phyloP scores from a whole-genome alignment of 2,113 vertebrate genomes.

The Hirundichthys speculiger region DNA sequence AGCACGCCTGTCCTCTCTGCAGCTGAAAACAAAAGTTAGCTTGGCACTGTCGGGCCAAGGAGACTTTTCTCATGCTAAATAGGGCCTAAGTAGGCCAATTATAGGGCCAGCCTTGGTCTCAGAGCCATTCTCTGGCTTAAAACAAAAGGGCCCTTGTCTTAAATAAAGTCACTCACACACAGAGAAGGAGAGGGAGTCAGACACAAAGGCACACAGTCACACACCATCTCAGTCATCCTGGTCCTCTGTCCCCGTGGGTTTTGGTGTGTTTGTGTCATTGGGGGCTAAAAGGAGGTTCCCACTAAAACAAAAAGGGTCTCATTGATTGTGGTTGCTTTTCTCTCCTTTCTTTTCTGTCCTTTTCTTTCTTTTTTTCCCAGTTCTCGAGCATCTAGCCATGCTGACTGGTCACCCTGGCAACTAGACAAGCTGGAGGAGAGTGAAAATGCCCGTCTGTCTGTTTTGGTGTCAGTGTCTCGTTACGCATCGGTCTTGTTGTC shows the following conservation, averaged over 20 bases:
- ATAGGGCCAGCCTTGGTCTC: slow-evolving; percentile 89
- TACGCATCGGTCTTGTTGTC: slow-evolving; percentile 30
- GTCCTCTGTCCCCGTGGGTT: slow-evolving; percentile 19
- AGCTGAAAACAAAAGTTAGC: slow-evolving; percentile 87
- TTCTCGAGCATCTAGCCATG: slow-evolving; percentile 53
- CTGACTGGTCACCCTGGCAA: slow-evolving; percentile 58
- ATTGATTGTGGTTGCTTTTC: slow-evolving; percentile 76
- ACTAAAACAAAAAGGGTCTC: slow-evolving; percentile 78
- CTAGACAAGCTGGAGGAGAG: slow-evolving; percentile 40
- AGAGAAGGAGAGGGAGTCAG: slow-evolving; percentile 57
- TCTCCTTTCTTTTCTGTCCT: slow-evolving; percentile 60
- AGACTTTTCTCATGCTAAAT: slow-evolving; percentile 98
- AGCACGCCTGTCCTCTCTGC: slow-evolving; percentile 83
- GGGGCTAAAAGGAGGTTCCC: slow-evolving; percentile 76
- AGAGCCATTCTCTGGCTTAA: slow-evolving; percentile 82
- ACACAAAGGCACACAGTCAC: slow-evolving; percentile 68
- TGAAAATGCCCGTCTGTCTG: slow-evolving; percentile 38
- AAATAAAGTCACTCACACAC: slow-evolving; percentile 89
- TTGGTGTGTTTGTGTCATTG: slow-evolving; percentile 32
- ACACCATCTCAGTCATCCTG: slow-evolving; percentile 57
- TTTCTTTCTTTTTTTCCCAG: background rate
- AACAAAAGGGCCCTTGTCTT: slow-evolving; percentile 94
- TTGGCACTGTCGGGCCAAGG: slow-evolving; percentile 88
- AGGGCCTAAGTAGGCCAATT: slow-evolving; percentile 98
- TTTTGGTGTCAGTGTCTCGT: slow-evolving; percentile 19